Percentiles rank a stretch among this genome's conserved stretches.
phyloP scores from a whole-genome alignment of 2,113 vertebrate genomes.

The Empidonax traillii region DNA sequence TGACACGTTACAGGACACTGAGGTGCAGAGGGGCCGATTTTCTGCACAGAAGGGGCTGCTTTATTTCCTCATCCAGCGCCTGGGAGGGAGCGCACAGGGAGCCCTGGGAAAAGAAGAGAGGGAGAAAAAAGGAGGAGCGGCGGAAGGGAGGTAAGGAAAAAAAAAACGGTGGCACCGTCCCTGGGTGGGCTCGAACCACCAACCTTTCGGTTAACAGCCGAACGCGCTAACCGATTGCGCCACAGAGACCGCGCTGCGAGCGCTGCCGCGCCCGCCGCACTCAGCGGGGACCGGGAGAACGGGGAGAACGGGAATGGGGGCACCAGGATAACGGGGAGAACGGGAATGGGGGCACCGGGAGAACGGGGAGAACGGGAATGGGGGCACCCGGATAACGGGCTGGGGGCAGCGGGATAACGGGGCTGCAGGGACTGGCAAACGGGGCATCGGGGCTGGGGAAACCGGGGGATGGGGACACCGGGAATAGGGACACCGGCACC shows the following conservation, averaged over 20 bases:
- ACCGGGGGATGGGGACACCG: background rate
- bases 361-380: too few relatives aligned
- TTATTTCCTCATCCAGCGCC: background rate
- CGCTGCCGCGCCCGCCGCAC: background rate
- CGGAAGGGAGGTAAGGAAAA: too few relatives aligned
- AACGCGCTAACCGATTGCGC: constrained; percentile 65
- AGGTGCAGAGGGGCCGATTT: fast-evolving
- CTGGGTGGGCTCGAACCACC: constrained; percentile 75
- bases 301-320: background rate
- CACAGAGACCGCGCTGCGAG: constrained; percentile 55
- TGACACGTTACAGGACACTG: fast-evolving
- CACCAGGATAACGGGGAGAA: too few relatives aligned
- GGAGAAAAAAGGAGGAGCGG: fast-evolving
- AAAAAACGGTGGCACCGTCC: background rate
- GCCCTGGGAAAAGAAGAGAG: background rate
- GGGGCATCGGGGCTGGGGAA: background rate
- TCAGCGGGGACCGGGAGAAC: fast-evolving
- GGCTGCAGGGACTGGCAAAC: too few relatives aligned
- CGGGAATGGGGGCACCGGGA: too few relatives aligned
- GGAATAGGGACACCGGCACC: too few relatives aligned
- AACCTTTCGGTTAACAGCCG: constrained; percentile 75
- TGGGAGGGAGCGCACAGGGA: too few relatives aligned
- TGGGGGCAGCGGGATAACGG: too few relatives aligned
- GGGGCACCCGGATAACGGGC: too few relatives aligned
- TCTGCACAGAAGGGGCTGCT: fast-evolving